These are phyloP conservation scores for Nephila pilipes DNA, from an alignment of 1,140 invertebrate genomes.

Conservation along the genomic window DNA sequence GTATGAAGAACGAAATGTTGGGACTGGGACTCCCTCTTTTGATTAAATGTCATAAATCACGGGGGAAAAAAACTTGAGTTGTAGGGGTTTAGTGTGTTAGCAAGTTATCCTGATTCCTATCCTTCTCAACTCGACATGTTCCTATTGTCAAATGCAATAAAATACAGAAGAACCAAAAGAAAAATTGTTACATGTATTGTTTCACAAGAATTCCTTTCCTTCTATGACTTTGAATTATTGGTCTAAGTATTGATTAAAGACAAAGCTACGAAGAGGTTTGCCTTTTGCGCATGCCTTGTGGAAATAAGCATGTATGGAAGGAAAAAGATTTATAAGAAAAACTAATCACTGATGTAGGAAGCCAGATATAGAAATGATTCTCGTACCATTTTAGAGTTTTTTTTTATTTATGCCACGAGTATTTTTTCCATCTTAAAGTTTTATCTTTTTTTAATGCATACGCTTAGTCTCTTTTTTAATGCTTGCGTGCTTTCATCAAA, in stretches of 20 bases:
- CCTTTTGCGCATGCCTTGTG: too few relatives aligned
- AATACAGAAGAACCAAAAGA: not conserved
- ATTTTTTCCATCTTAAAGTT: too few relatives aligned
- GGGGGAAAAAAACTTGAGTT: not conserved
- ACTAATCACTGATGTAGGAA: too few relatives aligned
- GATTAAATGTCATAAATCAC: constrained; percentile 3
- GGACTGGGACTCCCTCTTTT: not conserved
- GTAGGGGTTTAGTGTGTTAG: not conserved
- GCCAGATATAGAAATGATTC: too few relatives aligned
- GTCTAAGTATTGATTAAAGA: not conserved
- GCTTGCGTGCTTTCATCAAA: too few relatives aligned
- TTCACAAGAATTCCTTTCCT: not conserved
- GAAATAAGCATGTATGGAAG: too few relatives aligned
- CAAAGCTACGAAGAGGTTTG: not conserved
- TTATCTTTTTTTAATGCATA: too few relatives aligned
- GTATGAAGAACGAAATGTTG: constrained; percentile 14
- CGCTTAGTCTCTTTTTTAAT: too few relatives aligned
- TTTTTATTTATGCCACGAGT: too few relatives aligned
- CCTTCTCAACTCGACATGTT: not conserved
- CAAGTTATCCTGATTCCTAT: not conserved
- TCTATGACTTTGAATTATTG: not conserved
- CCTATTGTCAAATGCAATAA: not conserved
- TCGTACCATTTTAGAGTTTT: too few relatives aligned
- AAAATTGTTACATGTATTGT: not conserved
- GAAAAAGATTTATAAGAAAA: too few relatives aligned